phyloP scores from a whole-genome alignment of 2,113 vertebrate genomes.

The Alethe diademata region DNA sequence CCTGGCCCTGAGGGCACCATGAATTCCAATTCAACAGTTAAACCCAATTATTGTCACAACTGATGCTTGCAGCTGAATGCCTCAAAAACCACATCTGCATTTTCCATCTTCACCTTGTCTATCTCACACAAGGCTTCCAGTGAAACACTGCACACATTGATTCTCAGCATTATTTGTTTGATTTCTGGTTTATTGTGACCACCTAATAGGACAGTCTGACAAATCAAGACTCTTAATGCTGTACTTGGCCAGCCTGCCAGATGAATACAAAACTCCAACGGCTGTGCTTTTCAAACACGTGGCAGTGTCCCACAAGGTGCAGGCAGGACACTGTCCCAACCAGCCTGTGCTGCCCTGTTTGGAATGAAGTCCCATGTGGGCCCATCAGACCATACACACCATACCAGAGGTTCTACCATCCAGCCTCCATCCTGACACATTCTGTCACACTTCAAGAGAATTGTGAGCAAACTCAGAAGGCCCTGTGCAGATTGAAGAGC shows the following conservation, averaged over 20 bases:
- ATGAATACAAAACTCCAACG: neutral
- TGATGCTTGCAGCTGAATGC: neutral
- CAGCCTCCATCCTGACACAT: neutral
- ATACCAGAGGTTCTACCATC: neutral
- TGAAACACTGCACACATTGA: neutral
- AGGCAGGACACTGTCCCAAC: neutral
- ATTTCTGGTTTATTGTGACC: neutral
- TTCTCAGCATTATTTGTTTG: neutral
- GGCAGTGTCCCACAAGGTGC: fast-evolving
- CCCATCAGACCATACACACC: neutral
- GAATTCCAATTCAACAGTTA: neutral
- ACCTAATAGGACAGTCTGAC: neutral
- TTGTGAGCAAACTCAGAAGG: neutral
- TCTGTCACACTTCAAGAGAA: fast-evolving
- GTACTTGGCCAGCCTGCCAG: neutral
- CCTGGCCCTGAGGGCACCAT: neutral
- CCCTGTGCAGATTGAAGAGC: neutral
- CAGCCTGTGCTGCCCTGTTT: too few relatives aligned
- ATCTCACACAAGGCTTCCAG: neutral
- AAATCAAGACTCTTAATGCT: neutral
- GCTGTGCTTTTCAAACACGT: neutral
- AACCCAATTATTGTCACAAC: neutral
- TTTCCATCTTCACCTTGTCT: neutral
- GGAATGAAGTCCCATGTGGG: neutral
- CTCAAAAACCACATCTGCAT: neutral